phyloP scores from a whole-genome alignment of 2,113 vertebrate genomes.

The Sminthopsis crassicaudata region DNA sequence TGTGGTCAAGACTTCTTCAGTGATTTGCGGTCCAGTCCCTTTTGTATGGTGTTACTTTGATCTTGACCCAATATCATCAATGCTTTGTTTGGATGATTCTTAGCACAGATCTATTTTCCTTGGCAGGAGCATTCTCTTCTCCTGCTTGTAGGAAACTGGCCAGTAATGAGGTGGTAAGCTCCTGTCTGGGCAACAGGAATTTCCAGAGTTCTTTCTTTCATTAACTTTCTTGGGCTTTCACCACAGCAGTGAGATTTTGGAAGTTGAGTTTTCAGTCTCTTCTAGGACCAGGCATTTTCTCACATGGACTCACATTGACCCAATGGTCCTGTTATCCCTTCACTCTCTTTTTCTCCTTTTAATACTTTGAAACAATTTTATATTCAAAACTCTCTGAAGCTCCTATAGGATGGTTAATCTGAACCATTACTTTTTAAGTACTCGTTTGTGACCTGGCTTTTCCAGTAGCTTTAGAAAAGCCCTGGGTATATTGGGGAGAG shows the following conservation, averaged over 20 bases:
- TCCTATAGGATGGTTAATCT: slow-evolving; percentile 60
- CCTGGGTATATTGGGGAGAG: not conserved
- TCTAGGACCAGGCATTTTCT: slow-evolving; percentile 72
- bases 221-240: slow-evolving; percentile 78
- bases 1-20: slow-evolving; percentile 59
- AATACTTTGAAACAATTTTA: slow-evolving; percentile 65
- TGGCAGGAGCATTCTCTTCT: slow-evolving; percentile 74
- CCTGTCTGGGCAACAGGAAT: slow-evolving; percentile 76
- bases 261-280: slow-evolving; percentile 73
- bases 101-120: slow-evolving; percentile 65
- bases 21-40: slow-evolving; percentile 46
- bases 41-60: slow-evolving; percentile 75
- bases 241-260: slow-evolving; percentile 73
- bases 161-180: slow-evolving; percentile 77
- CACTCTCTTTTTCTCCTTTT: slow-evolving; percentile 45
- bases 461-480: not conserved
- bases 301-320: slow-evolving; percentile 77
- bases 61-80: slow-evolving; percentile 67
- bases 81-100: slow-evolving; percentile 68
- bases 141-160: slow-evolving; percentile 70
- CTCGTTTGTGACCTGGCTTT: not conserved
- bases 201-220: slow-evolving; percentile 76
- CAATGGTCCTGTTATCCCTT: slow-evolving; percentile 55
- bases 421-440: slow-evolving; percentile 33
- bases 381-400: slow-evolving; percentile 59